Evolutionary conservation across 1,140 invertebrate species (phyloP).

Genomic region (Atta cephalotes): DNA sequence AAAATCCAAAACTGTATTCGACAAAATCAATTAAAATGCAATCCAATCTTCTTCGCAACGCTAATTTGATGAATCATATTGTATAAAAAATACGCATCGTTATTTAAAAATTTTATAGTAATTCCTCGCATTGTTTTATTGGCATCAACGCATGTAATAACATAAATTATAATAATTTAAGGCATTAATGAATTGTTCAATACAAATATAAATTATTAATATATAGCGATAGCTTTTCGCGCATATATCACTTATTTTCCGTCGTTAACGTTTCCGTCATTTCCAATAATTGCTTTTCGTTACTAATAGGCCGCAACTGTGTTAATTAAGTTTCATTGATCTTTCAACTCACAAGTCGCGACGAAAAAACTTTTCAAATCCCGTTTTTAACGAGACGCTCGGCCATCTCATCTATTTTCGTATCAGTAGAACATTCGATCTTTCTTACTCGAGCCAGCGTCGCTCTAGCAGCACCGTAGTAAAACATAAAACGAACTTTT

Average conservation of each 20-base stretch:
- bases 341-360: slow-evolving; percentile 12
- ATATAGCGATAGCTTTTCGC: not conserved
- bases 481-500: slow-evolving; percentile 54
- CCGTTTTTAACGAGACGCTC: slow-evolving; percentile 36
- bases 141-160: not conserved
- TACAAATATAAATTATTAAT: slow-evolving; percentile 30
- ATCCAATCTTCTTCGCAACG: not conserved
- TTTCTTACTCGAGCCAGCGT: slow-evolving; percentile 56
- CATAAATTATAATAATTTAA: slow-evolving; percentile 9
- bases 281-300: slow-evolving; percentile 48
- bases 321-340: slow-evolving; percentile 66
- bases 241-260: slow-evolving; percentile 56
- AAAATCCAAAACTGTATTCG: not conserved
- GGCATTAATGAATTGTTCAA: not conserved
- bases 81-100: not conserved
- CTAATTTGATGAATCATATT: not conserved
- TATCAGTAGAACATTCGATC: slow-evolving; percentile 46
- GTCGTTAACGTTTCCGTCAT: slow-evolving; percentile 52
- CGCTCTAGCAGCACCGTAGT: slow-evolving; percentile 23
- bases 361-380: slow-evolving; percentile 38
- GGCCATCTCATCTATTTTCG: slow-evolving; percentile 51
- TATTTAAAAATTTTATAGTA: not conserved
- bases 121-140: not conserved
- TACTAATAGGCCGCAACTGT: slow-evolving; percentile 12
- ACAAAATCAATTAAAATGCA: not conserved